These are phyloP conservation scores for Anolis carolinensis DNA, from an alignment of 2,113 vertebrate genomes.

Conservation along the genomic window DNA sequence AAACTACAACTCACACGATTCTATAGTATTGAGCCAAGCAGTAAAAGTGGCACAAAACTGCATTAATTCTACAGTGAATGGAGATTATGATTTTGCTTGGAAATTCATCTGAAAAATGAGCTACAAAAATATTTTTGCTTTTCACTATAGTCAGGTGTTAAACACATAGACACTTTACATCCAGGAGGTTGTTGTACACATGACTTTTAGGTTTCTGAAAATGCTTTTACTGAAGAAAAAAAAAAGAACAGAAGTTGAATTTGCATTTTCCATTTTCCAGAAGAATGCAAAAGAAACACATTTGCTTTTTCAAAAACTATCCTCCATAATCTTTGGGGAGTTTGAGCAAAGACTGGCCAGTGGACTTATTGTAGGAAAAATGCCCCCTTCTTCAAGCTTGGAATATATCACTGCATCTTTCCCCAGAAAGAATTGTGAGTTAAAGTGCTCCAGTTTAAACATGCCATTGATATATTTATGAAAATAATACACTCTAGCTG, in stretches of 20 bases:
- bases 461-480: not conserved
- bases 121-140: constrained; percentile 1
- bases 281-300: not conserved
- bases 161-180: not conserved
- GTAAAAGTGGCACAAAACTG: too few relatives aligned
- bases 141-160: not conserved
- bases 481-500: constrained; percentile 3
- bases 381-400: not conserved
- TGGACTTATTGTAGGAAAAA: not conserved
- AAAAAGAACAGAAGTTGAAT: not conserved
- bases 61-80: not conserved
- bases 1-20: too few relatives aligned
- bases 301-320: constrained; percentile 4
- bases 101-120: not conserved
- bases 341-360: not conserved
- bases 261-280: constrained; percentile 3
- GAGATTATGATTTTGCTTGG: not conserved
- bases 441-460: constrained; percentile 9
- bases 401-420: constrained; percentile 8
- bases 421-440: not conserved
- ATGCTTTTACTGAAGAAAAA: not conserved
- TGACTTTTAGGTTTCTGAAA: not conserved
- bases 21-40: too few relatives aligned
- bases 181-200: not conserved
- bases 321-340: not conserved